phyloP scores from a whole-genome alignment of 2,888 invertebrate species.

The Tiliacea citrago region DNA sequence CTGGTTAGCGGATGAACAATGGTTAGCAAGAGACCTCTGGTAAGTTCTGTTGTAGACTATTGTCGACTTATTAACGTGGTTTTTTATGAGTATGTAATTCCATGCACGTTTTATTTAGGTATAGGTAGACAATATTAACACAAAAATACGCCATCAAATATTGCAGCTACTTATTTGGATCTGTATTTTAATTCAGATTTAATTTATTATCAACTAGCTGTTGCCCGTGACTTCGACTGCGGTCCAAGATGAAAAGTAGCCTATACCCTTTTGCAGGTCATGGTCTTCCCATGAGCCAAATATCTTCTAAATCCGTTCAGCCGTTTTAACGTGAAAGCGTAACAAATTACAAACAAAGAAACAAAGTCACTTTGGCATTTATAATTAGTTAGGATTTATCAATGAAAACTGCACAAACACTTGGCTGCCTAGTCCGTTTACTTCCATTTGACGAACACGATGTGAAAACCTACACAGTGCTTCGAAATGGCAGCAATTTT shows the following conservation, averaged over 20 bases:
- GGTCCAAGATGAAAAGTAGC: too few species aligned
- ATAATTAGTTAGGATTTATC: too few species aligned
- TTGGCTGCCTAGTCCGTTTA: neutral
- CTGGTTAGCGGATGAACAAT: neutral
- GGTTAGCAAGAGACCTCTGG: neutral
- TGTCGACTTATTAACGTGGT: neutral
- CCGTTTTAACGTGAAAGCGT: too few species aligned
- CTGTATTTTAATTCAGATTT: neutral
- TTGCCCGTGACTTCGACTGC: too few species aligned
- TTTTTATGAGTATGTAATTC: neutral
- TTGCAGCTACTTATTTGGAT: neutral
- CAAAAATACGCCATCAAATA: neutral
- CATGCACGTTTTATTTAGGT: neutral
- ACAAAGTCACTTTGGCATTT: too few species aligned
- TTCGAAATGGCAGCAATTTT: slow-evolving; percentile 2
- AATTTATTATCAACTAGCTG: neutral
- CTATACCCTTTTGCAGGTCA: too few species aligned
- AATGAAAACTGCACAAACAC: neutral
- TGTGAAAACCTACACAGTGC: slow-evolving; percentile 1
- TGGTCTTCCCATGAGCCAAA: too few species aligned
- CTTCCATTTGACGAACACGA: slow-evolving; percentile 10
- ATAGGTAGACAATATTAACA: too few species aligned
- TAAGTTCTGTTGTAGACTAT: neutral
- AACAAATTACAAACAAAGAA: too few species aligned
- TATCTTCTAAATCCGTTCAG: too few species aligned